A percentile compares a stretch with the other conserved stretches of the same genome.
phyloP scores from a whole-genome alignment of 1,140 invertebrate species.

The Trinorchestia longiramus region DNA sequence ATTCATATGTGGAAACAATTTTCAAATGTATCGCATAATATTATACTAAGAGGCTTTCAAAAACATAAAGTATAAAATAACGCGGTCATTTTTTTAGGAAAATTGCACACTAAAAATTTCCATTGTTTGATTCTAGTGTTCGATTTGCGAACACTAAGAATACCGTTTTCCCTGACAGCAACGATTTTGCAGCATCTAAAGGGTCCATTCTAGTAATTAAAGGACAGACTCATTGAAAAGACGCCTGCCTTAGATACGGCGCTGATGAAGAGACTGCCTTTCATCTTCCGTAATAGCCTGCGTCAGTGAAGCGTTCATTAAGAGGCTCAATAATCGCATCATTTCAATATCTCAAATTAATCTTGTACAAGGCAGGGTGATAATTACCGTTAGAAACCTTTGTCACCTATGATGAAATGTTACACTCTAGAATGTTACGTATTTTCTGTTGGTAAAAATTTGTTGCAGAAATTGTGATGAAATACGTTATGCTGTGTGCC shows the following conservation, averaged over 20 bases:
- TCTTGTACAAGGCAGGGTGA: neutral
- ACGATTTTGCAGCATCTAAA: neutral
- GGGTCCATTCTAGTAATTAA: neutral
- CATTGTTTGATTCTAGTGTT: neutral
- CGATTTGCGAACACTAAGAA: neutral
- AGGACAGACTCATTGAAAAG: neutral
- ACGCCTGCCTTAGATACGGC: neutral
- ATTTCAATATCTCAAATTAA: constrained; percentile 3
- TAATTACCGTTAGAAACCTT: neutral
- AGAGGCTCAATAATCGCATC: neutral
- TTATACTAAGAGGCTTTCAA: neutral
- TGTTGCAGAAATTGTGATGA: neutral
- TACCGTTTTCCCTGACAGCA: neutral
- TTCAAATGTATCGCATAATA: neutral
- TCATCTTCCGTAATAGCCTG: neutral
- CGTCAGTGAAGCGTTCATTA: neutral
- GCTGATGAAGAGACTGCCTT: neutral
- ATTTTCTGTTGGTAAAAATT: neutral
- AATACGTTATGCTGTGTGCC: neutral
- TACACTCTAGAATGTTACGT: neutral
- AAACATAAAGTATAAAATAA: neutral
- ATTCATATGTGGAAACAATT: neutral
- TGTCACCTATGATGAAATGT: neutral
- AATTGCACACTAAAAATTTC: too few relatives aligned
- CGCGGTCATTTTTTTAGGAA: neutral